Base-by-base conservation (phyloP, 2,113 vertebrate species). In the Sterrhoptilus dennistouni region DNA sequence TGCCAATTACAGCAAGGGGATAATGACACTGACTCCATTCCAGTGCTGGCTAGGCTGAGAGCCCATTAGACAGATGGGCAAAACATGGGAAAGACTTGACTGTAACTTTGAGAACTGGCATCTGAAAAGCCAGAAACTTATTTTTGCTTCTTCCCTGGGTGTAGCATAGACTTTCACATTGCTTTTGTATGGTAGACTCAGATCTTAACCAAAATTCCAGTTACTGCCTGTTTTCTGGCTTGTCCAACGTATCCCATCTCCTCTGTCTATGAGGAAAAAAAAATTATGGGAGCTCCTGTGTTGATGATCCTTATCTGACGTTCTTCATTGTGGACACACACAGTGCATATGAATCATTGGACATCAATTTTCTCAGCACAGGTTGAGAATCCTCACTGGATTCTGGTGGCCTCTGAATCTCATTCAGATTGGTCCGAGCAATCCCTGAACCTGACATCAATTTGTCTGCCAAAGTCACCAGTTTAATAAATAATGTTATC, bases 1-100 rank as follows among this genome's bases (percentile, higher is more conserved):
- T 92, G 92, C 83, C 88, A 95, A 95, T 96, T 95, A 96, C 83
- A 86, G 61, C 77, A 35, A 87, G 83, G 93, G 90, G 93, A 93
- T 96, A 96, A 95, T 89, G 88, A 94, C 87, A 72, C 74, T 91
- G 81, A 69, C 79, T 94, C 36, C 64, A 28, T 81, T 94, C 94
- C 96, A 95, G 6, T 4, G 44, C 80, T 87, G 86, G 36, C 83
- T 76, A 36, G 74, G 74, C 79, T 95, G 59, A 47, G 23, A 93
- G 81, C 82, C 33, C 54, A 75, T 95, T 83, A 95, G 89, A 89
- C 93, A 96, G 93, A 97, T 89, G 93, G 95, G 79, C 65, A 86
- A 63, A 85, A 64, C 44, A 61, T 44, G 68, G 64, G 21, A n/a
- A 81, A 86, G 60, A 27, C 86, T 83, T 88, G 45, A 63, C 31